phyloP scores from a whole-genome alignment of 2,888 invertebrate genomes.

The Priapulus caudatus region DNA sequence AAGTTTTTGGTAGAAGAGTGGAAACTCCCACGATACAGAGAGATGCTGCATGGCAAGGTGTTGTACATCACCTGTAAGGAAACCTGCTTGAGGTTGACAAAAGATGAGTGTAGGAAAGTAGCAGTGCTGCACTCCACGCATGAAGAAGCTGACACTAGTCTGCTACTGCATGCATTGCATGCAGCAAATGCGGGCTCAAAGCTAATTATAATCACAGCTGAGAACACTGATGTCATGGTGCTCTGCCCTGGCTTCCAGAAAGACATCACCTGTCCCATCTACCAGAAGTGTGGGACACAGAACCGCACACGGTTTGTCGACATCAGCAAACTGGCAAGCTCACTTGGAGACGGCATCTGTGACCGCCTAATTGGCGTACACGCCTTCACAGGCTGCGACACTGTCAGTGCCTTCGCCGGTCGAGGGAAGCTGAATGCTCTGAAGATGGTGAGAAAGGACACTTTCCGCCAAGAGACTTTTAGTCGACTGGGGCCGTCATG shows the following conservation, averaged over 20 bases:
- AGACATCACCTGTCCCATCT: not conserved
- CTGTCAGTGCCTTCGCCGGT: not conserved
- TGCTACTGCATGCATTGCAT: not conserved
- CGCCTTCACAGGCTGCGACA: not conserved
- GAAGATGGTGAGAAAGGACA: not conserved
- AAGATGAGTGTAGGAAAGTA: not conserved
- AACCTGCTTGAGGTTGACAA: not conserved
- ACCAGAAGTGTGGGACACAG: conserved; percentile 1
- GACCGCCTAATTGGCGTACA: not conserved
- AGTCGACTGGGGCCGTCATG: not conserved
- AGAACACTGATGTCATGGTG: not conserved
- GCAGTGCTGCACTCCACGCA: not conserved
- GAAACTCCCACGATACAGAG: not conserved
- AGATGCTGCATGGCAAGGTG: not conserved
- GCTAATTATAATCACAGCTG: not conserved
- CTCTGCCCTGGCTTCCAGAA: not conserved
- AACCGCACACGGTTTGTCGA: not conserved
- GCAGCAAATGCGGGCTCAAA: not conserved
- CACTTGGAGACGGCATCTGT: not conserved
- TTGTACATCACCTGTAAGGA: conserved; percentile 1
- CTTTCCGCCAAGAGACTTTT: not conserved
- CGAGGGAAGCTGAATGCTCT: not conserved
- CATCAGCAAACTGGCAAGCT: not conserved
- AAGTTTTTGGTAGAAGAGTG: conserved; percentile 11
- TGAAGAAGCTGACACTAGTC: not conserved